Conservation (phyloP, 2,113 vertebrate genomes). For the Morone chrysops region DNA sequence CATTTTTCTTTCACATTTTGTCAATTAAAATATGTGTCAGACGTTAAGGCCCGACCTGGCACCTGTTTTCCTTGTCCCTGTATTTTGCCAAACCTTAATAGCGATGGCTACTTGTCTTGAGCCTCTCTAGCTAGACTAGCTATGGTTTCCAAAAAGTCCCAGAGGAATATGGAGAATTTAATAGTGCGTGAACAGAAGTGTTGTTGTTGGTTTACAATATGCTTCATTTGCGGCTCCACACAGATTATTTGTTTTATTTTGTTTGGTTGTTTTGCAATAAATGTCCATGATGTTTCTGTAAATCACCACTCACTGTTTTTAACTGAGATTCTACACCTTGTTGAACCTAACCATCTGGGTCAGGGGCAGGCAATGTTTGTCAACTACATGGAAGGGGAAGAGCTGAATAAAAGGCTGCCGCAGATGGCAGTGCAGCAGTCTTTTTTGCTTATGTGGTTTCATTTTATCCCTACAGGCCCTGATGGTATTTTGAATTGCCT, state of each 20-base stretch:
- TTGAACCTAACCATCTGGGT: constrained; percentile 21
- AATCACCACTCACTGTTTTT: constrained; percentile 30
- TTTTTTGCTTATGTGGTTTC: constrained; percentile 70
- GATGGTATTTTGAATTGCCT: constrained; percentile 72
- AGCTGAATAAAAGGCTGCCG: constrained; percentile 40
- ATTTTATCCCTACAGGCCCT: constrained; percentile 67
- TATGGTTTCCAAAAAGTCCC: no score
- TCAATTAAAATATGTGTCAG: no score
- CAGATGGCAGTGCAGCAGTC: constrained; percentile 66
- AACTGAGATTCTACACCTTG: constrained; percentile 6
- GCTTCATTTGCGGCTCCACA: no score
- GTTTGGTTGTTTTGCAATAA: background rate
- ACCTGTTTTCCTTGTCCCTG: no score
- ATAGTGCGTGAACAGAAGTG: no score
- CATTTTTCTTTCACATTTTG: no score
- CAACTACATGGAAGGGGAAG: constrained; percentile 48
- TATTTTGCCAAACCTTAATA: no score
- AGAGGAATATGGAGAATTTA: no score
- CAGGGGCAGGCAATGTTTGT: constrained; percentile 26
- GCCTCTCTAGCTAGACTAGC: no score
- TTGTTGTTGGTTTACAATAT: no score
- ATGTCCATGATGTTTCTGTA: constrained; percentile 1
- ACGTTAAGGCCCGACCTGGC: no score
- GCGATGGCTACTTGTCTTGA: no score
- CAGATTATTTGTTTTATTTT: background rate